These are phyloP conservation scores for Adineta ricciae DNA, from an alignment of 2,888 invertebrate species.

Conservation along the genomic window DNA sequence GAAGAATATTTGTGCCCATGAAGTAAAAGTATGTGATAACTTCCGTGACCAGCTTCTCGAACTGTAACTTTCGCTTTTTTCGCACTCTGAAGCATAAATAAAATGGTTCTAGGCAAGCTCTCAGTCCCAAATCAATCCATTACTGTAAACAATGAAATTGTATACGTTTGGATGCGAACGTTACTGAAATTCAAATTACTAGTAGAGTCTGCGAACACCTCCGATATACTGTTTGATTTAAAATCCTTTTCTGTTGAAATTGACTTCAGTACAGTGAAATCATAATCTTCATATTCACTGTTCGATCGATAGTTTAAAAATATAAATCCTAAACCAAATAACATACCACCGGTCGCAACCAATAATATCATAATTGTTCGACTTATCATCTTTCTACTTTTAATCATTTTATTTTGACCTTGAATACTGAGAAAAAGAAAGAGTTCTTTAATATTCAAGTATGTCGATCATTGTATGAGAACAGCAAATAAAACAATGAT, in stretches of 20 bases:
- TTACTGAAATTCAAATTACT: not conserved
- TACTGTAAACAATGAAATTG: not conserved
- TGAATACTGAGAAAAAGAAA: not conserved
- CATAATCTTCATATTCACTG: not conserved
- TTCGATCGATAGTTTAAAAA: not conserved
- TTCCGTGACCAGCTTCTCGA: conserved; percentile 35
- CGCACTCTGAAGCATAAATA: too few relatives aligned
- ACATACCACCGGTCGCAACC: not conserved
- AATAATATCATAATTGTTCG: not conserved
- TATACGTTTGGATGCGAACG: not conserved
- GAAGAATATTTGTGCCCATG: conserved; percentile 52
- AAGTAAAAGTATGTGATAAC: conserved; percentile 46
- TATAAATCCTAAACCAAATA: not conserved
- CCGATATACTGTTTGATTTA: not conserved
- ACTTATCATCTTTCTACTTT: not conserved
- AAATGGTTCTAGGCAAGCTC: too few relatives aligned
- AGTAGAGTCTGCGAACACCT: not conserved
- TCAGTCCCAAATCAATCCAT: not conserved
- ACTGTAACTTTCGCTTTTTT: conserved; percentile 37
- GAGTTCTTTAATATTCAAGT: too few relatives aligned
- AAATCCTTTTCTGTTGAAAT: not conserved
- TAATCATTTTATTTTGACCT: not conserved
- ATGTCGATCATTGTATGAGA: too few relatives aligned
- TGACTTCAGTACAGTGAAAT: not conserved
- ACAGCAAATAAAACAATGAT: too few relatives aligned